Base-by-base conservation (phyloP, 1,140 invertebrate genomes). In the Drosophila takahashii region DNA sequence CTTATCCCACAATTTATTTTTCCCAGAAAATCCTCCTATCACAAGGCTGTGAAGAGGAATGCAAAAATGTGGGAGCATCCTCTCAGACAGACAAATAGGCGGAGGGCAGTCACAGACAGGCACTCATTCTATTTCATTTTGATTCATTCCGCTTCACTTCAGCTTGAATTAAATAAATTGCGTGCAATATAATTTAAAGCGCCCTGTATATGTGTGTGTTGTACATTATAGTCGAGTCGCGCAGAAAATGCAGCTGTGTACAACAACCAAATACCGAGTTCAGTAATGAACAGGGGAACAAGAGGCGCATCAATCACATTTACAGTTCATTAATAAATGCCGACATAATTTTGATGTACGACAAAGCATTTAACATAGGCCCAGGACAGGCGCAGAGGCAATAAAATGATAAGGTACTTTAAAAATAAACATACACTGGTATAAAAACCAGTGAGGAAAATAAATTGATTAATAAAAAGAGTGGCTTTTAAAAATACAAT, bases 251-350 rank as follows among this genome's bases (percentile, higher is more conserved):
- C 53, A 71, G 66, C 56, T 65, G 69, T 9, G 34, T 26, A 36
- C 36, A 41, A 16, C 48, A 34, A 36, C 29, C 2, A 36, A 18
- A 26, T 18, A 13, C 16, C 5, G n/a, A 27, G 45, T 37, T 26
- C 41, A 50, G 41, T 42, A 57, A 59, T 42, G 42, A 59, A 53
- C 36, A 64, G 41, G 48, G 47, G 60, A 70, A 60, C 59, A 70
- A 41, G 59, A 73, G 44, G 41, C 64, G 61, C 81, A 86, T 86
- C 74, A 75, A 86, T 87, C 83, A 87, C 78, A 76, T 87, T 86
- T 76, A 78, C 83, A 87, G 69, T 81, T 86, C 83, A 86, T 86
- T 87, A 78, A 87, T 86, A 81, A 86, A 75, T 75, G 84, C 66
- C 74, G 69, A 75, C 81, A 75, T 86, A 78, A 78, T 75, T 81